phyloP scores from a whole-genome alignment of 2,797 vertebrate genomes.

The Scarus forsteni region DNA sequence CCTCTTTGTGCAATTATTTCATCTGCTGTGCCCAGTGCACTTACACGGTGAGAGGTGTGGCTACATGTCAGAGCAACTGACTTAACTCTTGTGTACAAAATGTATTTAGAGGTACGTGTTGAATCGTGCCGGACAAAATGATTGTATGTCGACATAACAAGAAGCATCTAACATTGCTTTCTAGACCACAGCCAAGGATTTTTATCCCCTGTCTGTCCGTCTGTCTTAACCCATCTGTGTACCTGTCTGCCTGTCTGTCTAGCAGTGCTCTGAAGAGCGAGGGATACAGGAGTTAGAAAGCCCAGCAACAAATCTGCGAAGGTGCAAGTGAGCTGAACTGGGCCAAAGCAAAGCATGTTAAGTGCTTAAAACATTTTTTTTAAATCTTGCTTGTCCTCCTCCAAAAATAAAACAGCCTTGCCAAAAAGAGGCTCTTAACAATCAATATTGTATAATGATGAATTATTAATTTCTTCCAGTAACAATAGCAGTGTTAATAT shows the following conservation, averaged over 20 bases:
- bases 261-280: conserved; percentile 65
- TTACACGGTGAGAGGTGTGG: conserved; percentile 74
- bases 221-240: conserved; percentile 67
- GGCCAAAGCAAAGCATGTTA: conserved; percentile 42
- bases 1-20: conserved; percentile 85
- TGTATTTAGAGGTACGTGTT: conserved; percentile 80
- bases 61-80: conserved; percentile 77
- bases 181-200: conserved; percentile 85
- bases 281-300: conserved; percentile 48
- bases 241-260: conserved; percentile 77
- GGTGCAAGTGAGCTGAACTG: conserved; percentile 51
- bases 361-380: conserved; percentile 32
- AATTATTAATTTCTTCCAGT: conserved; percentile 47
- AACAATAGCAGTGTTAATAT: conserved; percentile 34
- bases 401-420: conserved; percentile 30
- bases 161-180: conserved; percentile 83
- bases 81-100: conserved; percentile 79
- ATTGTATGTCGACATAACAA: conserved; percentile 83
- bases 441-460: conserved; percentile 43
- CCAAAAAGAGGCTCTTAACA: conserved; percentile 46
- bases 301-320: conserved; percentile 43
- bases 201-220: conserved; percentile 60
- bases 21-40: conserved; percentile 74
- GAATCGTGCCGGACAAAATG: conserved; percentile 82
- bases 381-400: conserved; percentile 46